Evolutionary conservation across 2,888 invertebrate genomes (phyloP).

Genomic region (Euzetes globulus): DNA sequence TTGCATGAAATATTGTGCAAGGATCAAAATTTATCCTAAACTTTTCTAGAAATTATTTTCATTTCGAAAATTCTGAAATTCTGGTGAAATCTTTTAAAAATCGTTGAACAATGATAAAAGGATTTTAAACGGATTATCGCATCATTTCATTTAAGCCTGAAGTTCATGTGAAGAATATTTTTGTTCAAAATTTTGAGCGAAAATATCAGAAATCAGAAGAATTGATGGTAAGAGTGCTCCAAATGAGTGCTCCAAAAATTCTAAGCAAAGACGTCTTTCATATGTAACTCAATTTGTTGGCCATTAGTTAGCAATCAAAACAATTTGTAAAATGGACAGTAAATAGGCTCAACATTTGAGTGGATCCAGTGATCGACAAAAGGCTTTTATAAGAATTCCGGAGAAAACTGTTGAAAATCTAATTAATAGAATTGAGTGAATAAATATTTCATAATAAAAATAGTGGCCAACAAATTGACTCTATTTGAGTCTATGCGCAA

Average conservation of each 20-base stretch:
- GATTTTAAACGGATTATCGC: not conserved
- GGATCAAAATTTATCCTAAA: too few species aligned
- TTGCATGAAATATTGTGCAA: too few species aligned
- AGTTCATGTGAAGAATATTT: too few species aligned
- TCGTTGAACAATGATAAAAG: not conserved
- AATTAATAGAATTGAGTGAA: not conserved
- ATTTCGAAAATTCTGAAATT: too few species aligned
- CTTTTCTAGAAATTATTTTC: too few species aligned
- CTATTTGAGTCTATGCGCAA: slow-evolving; percentile 12
- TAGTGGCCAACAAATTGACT: not conserved
- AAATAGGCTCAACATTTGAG: not conserved
- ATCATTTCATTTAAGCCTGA: too few species aligned
- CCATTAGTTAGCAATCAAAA: slow-evolving; percentile 1
- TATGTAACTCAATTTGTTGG: not conserved
- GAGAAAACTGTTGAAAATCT: not conserved
- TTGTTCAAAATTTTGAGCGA: too few species aligned
- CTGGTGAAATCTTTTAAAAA: too few species aligned
- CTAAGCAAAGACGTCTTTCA: not conserved
- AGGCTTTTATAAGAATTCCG: not conserved
- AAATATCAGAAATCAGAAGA: too few species aligned
- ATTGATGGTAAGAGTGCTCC: too few species aligned
- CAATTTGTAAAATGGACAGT: not conserved
- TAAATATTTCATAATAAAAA: slow-evolving; percentile 3
- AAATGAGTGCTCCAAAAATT: too few species aligned
- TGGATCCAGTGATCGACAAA: not conserved